These are phyloP conservation scores for Leuciscus idus DNA, from an alignment of 2,113 vertebrate genomes.

Conservation along the genomic window DNA sequence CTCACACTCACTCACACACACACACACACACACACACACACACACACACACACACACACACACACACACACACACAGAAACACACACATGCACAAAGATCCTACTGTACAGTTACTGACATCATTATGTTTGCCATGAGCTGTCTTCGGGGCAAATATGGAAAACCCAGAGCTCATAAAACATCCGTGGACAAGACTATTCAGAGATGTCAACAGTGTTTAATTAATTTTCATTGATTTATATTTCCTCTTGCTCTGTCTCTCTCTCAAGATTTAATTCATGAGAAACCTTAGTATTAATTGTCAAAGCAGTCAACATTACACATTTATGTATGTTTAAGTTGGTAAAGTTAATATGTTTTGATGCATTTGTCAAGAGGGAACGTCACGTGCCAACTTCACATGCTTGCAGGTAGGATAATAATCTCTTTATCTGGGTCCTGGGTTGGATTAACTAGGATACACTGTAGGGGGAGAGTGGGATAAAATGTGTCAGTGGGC, in stretches of 20 bases:
- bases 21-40: neutral
- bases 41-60: too few species aligned
- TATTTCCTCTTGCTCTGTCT: neutral
- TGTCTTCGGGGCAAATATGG: constrained; percentile 22
- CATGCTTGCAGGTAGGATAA: neutral
- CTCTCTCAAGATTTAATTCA: neutral
- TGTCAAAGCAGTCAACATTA: neutral
- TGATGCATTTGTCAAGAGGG: neutral
- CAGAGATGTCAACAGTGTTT: constrained; percentile 15
- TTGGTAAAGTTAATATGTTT: neutral
- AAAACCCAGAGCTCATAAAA: constrained; percentile 27
- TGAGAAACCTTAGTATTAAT: neutral
- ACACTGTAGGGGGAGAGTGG: neutral
- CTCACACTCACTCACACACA: neutral
- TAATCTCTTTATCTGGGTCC: neutral
- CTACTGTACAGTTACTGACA: constrained; percentile 42
- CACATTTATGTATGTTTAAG: neutral
- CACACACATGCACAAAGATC: constrained; percentile 23
- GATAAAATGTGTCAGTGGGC: neutral
- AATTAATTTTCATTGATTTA: neutral
- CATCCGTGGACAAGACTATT: neutral
- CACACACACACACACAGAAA: neutral
- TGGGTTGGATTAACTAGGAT: neutral
- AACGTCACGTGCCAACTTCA: neutral
- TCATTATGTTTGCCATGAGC: constrained; percentile 26